Conservation (phyloP, 2,888 invertebrate species). For the Eledone cirrhosa region DNA sequence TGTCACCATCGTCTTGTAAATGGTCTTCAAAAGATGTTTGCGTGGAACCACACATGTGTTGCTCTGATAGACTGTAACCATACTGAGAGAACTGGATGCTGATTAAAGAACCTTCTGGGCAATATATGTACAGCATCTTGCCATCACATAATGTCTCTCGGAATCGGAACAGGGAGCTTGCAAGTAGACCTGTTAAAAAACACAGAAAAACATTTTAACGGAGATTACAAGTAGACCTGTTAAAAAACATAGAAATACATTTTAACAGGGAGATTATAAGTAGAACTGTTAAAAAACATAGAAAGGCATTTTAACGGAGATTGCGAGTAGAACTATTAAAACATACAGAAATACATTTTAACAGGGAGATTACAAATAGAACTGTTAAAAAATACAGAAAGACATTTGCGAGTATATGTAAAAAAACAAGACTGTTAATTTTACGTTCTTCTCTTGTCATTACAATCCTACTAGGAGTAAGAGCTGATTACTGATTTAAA, state of each 20-base stretch:
- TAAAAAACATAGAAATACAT: no score
- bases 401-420: no score
- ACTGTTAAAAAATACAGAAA: no score
- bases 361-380: no score
- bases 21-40: neutral
- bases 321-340: neutral
- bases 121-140: constrained; percentile 84
- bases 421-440: no score
- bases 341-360: neutral
- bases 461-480: no score
- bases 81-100: constrained; percentile 91
- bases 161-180: constrained; percentile 89
- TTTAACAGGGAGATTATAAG: no score
- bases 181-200: constrained; percentile 78
- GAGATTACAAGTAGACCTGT: no score
- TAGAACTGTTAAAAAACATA: no score
- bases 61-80: constrained; percentile 74
- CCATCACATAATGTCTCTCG: constrained; percentile 93
- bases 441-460: no score
- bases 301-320: no score
- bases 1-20: neutral
- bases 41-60: constrained; percentile 57
- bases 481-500: no score
- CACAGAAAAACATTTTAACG: neutral
- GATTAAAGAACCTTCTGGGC: constrained; percentile 91